Evolutionary conservation across 2,113 vertebrate genomes (phyloP), one percentile per base, ranked within the genome.

Genomic region (Rhynchopsitta pachyrhyncha): DNA sequence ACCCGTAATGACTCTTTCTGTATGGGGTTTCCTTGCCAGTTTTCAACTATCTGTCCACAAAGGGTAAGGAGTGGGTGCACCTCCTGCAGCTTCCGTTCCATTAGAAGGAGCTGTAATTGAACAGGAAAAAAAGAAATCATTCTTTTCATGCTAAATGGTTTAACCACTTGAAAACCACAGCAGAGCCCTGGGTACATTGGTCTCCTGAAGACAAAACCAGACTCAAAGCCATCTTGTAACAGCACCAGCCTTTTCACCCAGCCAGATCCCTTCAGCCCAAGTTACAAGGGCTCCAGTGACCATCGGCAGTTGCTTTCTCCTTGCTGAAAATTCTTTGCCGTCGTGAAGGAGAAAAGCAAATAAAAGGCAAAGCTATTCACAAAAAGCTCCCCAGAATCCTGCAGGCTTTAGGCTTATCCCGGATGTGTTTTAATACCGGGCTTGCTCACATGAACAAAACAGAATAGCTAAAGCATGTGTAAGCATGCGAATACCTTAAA

Each of bases 11-110:
- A 99, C 96, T 99, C 99, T 79, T 99, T 99, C 98, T 99, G 99
- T 97, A 99, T 99, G 85, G 99, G 99, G 86, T 99, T 99, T 22
- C 99, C 99, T 94, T 99, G 99, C 99, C 99, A 99, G 97, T 99
- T 99, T 95, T 99, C 99, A n/a, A 99, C 99, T 10, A 99, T 99
- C 88, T 99, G 99, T 75, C 99, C 99, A 0, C 99, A 99, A 17
- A 99, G 98, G 1, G 99, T 99, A 42, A 99, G 98, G 81, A 99
- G 98, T 1, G 99, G 99, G 80, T 99, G 99, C 14, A 99, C 99
- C 94, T 99, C 99, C 62, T 99, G 99, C 49, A 99, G 98, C 91
- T 99, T 99, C 66, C 99, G 97, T 92, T 99, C 99, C 99, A 99
- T 99, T 70, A 99, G 97, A 77, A 99, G 98, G 94, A 99, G 97